Base-by-base conservation (phyloP, 2,113 vertebrate genomes). In the Erinaceus europaeus region DNA sequence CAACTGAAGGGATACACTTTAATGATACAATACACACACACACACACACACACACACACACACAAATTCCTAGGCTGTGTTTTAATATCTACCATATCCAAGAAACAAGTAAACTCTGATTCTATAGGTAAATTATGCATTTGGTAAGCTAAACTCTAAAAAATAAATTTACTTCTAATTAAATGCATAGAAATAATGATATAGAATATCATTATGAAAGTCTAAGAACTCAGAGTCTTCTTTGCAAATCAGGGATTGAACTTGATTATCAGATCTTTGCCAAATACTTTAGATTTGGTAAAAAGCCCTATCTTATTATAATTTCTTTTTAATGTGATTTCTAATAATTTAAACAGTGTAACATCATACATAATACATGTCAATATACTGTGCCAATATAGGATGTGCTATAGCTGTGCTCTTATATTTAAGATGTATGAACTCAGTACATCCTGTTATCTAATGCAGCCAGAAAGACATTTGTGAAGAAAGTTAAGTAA, bases 331-430 rank as follows among this genome's bases (percentile, higher is more conserved):
- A 95, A 96, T 96, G 93, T 96, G 90, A 94, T 96, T 91, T 95
- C 93, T 96, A 96, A 96, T 96, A 96, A 96, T 96, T 96, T 95
- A 96, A 96, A 96, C 95, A 96, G 94, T 95, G 95, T 95, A 94
- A 95, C 88, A 95, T 96, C 95, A 96, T 96, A 96, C 95, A 96
- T 96, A 94, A 96, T 96, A 95, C 95, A 96, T 96, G 94, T 95
- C 93, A 95, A 92, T 91, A 93, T 87, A 93, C 94, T 80, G 92
- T 96, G 94, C 95, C 95, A 96, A 95, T 94, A 92, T 93, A 94
- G 93, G 94, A 94, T 95, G 84, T 88, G 95, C 84, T 94, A 83
- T 77, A 91, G 94, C 84, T 95, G 61, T 91, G 91, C 57, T 93
- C 52, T 94, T 93, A 94, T 94, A 94, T 96, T 95, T 95, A 94